A percentile compares a stretch with the other conserved stretches of the same genome.
phyloP scores from a whole-genome alignment of 2,797 vertebrate species.

The Thamnophis elegans region DNA sequence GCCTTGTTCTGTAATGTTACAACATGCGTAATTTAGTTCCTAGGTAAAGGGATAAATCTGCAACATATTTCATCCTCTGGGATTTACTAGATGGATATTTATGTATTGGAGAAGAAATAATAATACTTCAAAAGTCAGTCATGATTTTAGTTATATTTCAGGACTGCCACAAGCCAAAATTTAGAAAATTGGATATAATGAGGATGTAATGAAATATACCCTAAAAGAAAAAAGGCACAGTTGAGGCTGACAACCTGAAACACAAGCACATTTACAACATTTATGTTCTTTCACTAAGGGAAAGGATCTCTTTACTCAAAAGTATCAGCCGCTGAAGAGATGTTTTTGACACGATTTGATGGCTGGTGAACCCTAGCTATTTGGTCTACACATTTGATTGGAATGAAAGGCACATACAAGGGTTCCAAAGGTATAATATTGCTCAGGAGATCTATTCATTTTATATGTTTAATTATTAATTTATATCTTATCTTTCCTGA shows the following conservation, averaged over 20 bases:
- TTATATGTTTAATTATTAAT: background rate
- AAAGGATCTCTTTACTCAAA: background rate
- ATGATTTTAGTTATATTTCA: slow-evolving; percentile 1
- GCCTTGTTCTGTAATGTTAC: slow-evolving; percentile 53
- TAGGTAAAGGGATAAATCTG: slow-evolving; percentile 17
- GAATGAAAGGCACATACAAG: background rate
- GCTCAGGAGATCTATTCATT: background rate
- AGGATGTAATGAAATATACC: background rate
- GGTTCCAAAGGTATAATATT: background rate
- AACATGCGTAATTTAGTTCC: slow-evolving; percentile 36
- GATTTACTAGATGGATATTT: background rate
- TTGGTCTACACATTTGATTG: background rate
- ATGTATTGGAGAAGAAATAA: background rate
- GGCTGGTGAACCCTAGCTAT: background rate
- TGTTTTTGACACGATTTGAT: background rate
- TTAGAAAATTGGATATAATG: background rate
- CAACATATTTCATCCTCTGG: background rate
- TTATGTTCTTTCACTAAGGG: background rate
- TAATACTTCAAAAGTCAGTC: background rate
- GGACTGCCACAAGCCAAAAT: background rate
- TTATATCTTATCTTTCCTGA: background rate
- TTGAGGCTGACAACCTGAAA: background rate
- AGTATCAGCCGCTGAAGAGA: background rate
- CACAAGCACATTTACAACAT: background rate
- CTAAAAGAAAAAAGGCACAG: background rate